Percentiles rank a stretch among this genome's conserved stretches.
Conservation (phyloP, 2,113 vertebrate species). For the Phrynosoma platyrhinos region DNA sequence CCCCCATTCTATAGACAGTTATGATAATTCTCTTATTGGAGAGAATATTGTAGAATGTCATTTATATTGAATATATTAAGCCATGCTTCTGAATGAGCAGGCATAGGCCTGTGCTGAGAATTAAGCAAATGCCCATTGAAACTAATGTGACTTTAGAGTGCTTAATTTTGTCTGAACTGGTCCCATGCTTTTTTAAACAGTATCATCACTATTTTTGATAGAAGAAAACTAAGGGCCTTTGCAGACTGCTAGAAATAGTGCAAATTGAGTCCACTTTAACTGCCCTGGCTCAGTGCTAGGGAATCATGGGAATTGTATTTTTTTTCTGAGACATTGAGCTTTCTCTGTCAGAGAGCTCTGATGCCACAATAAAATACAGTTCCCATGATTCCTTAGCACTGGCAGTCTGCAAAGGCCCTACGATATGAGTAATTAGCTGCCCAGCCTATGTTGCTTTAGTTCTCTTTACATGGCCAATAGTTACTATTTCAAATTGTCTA, state of each 20-base stretch:
- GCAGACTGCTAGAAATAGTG: no score
- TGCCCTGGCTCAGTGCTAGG: no score
- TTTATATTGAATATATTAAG: background rate
- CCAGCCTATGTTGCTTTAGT: slow-evolving; percentile 81
- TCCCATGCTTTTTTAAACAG: slow-evolving; percentile 19
- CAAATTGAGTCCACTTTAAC: no score
- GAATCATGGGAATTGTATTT: no score
- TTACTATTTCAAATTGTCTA: slow-evolving; percentile 79
- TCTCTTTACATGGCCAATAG: slow-evolving; percentile 79
- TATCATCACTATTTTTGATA: slow-evolving; percentile 73
- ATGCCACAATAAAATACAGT: no score
- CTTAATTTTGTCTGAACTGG: background rate
- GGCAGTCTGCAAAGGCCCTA: slow-evolving; percentile 6
- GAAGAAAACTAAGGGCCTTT: slow-evolving; percentile 66
- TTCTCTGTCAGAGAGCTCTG: no score
- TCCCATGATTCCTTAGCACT: no score
- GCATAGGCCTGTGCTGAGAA: background rate
- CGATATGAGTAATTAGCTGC: slow-evolving; percentile 79
- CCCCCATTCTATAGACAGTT: background rate
- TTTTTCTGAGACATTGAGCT: no score
- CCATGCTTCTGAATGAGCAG: background rate
- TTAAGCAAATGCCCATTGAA: background rate
- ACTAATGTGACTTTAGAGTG: background rate
- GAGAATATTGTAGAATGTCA: background rate
- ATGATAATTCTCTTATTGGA: background rate